Percentiles rank a stretch among this genome's conserved stretches.
Evolutionary conservation across 2,888 invertebrate species (phyloP).

Genomic region (Sphecodes monilicornis): DNA sequence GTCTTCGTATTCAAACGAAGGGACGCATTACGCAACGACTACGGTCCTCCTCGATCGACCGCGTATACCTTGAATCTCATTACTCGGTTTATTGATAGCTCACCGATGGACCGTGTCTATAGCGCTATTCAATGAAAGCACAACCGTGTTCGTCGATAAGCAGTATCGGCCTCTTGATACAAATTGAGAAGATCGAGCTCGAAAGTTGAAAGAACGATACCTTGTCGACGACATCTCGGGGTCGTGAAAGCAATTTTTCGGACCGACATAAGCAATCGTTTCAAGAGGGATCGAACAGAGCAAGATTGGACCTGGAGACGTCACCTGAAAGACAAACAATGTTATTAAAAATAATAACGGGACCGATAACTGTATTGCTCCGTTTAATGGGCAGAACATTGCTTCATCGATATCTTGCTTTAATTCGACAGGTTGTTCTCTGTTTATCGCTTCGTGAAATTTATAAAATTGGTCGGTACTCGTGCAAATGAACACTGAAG

Average conservation of each 20-base stretch:
- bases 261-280: neutral
- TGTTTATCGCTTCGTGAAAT: neutral
- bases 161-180: slow-evolving; percentile 3
- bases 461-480: no score
- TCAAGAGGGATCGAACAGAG: neutral
- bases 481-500: no score
- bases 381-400: neutral
- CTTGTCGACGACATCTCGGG: slow-evolving; percentile 4
- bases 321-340: neutral
- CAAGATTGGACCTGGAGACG: neutral
- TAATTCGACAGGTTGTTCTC: neutral
- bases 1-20: neutral
- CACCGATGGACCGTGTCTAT: neutral
- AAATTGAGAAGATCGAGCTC: slow-evolving; percentile 9
- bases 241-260: neutral
- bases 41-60: neutral
- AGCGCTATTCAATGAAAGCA: slow-evolving; percentile 8
- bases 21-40: slow-evolving; percentile 8
- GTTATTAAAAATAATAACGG: neutral
- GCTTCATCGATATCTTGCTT: neutral
- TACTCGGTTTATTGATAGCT: slow-evolving; percentile 16
- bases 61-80: slow-evolving; percentile 10
- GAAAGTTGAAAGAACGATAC: neutral
- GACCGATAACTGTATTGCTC: neutral
- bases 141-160: slow-evolving; percentile 6